Conservation (phyloP, 1,140 invertebrate species). For the Triops longicaudatus region DNA sequence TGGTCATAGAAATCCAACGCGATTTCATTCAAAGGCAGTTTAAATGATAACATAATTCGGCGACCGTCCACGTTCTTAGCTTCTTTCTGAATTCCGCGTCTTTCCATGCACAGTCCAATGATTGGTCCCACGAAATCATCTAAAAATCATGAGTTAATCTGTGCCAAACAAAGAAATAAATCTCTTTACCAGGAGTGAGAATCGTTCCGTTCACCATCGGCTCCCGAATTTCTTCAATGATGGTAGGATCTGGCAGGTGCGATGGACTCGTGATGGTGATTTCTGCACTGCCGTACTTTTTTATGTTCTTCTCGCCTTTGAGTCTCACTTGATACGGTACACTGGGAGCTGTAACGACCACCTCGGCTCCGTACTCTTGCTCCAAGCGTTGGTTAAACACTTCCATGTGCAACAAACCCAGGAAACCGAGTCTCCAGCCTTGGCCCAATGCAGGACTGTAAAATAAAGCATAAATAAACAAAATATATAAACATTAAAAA, state of each 20-base stretch:
- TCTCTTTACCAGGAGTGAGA: conserved; percentile 60
- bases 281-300: conserved; percentile 57
- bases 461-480: conserved; percentile 19
- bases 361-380: conserved; percentile 82
- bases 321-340: conserved; percentile 87
- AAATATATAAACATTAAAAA: not conserved
- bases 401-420: conserved; percentile 91
- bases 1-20: conserved; percentile 90
- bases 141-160: conserved; percentile 36
- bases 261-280: conserved; percentile 76
- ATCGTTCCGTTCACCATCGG: conserved; percentile 84
- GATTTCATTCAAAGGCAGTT: conserved; percentile 85
- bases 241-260: conserved; percentile 58
- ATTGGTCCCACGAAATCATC: conserved; percentile 59
- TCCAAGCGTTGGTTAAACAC: conserved; percentile 88
- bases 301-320: conserved; percentile 53
- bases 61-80: conserved; percentile 70
- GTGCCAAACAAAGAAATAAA: not conserved
- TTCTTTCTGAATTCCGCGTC: conserved; percentile 64
- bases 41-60: conserved; percentile 69
- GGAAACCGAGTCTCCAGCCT: conserved; percentile 87
- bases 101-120: conserved; percentile 62
- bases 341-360: conserved; percentile 85
- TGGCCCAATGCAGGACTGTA: conserved; percentile 80
- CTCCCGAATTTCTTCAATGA: conserved; percentile 69